These are phyloP conservation scores for Drosophila pectinifera DNA, from an alignment of 1,140 invertebrate genomes.

Conservation along the genomic window DNA sequence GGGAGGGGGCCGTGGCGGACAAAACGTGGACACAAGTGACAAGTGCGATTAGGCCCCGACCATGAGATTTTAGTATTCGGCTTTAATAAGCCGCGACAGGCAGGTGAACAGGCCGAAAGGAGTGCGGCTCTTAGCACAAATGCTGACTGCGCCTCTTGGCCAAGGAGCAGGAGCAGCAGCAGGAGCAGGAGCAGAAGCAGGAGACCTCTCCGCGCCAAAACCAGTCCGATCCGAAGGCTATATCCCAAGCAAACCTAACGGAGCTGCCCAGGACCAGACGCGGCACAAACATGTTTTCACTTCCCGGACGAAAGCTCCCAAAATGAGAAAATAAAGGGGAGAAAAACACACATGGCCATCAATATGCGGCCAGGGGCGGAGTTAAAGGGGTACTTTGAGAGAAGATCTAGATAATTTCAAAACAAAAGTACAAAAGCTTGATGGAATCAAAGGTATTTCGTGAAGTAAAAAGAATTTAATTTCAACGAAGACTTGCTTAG, in stretches of 20 bases:
- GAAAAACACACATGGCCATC: slow-evolving; percentile 43
- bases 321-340: slow-evolving; percentile 51
- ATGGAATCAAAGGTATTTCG: too few relatives aligned
- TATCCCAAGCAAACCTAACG: slow-evolving; percentile 62
- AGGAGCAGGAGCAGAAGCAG: slow-evolving; percentile 1
- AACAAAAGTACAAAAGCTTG: too few relatives aligned
- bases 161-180: too few relatives aligned
- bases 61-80: slow-evolving; percentile 16
- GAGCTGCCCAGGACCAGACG: slow-evolving; percentile 32
- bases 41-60: slow-evolving; percentile 58
- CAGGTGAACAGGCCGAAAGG: slow-evolving; percentile 43
- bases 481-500: too few relatives aligned
- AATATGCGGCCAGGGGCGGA: slow-evolving; percentile 29
- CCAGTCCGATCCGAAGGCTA: slow-evolving; percentile 29
- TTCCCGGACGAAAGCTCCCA: slow-evolving; percentile 58
- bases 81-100: slow-evolving; percentile 67
- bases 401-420: too few relatives aligned
- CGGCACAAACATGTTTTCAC: slow-evolving; percentile 71
- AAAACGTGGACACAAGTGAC: slow-evolving; percentile 61
- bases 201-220: slow-evolving; percentile 4
- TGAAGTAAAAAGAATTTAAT: too few relatives aligned
- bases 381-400: not conserved
- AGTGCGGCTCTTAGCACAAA: slow-evolving; percentile 28
- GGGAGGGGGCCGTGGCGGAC: slow-evolving; percentile 42
- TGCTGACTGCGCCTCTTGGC: slow-evolving; percentile 46